Evolutionary conservation across 2,113 vertebrate genomes (phyloP).

Genomic region (Holacanthus passer): DNA sequence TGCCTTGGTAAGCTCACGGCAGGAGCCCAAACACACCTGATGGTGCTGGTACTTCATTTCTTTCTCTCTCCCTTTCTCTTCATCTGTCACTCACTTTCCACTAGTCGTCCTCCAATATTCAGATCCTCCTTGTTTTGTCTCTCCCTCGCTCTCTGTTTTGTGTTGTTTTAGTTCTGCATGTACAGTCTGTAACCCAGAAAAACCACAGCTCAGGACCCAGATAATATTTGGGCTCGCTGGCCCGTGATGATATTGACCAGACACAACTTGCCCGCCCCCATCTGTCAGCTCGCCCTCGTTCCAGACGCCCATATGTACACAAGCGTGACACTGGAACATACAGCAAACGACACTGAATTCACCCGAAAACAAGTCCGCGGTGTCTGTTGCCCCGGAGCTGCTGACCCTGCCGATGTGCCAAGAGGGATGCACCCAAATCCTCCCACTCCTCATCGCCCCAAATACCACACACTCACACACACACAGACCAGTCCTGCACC

Average conservation of each 20-base stretch:
- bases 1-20: conserved; percentile 63
- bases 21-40: conserved; percentile 63
- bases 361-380: conserved; percentile 39
- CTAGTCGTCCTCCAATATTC: conserved; percentile 1
- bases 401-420: conserved; percentile 19
- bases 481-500: background rate
- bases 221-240: conserved; percentile 65
- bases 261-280: conserved; percentile 58
- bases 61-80: background rate
- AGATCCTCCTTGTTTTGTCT: conserved; percentile 2
- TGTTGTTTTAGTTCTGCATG: background rate
- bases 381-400: conserved; percentile 18
- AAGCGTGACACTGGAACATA: conserved; percentile 25
- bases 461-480: background rate
- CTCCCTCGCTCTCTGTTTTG: background rate
- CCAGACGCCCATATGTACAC: conserved; percentile 54
- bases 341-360: conserved; percentile 31
- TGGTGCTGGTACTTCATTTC: conserved; percentile 2
- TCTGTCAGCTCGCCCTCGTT: conserved; percentile 64
- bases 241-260: conserved; percentile 75
- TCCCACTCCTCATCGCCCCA: background rate
- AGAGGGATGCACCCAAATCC: conserved; percentile 23
- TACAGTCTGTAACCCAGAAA: conserved; percentile 40
- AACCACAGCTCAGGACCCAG: conserved; percentile 36
- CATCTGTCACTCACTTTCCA: background rate